Conservation (phyloP, 2,113 vertebrate species). For the Odocoileus virginianus region DNA sequence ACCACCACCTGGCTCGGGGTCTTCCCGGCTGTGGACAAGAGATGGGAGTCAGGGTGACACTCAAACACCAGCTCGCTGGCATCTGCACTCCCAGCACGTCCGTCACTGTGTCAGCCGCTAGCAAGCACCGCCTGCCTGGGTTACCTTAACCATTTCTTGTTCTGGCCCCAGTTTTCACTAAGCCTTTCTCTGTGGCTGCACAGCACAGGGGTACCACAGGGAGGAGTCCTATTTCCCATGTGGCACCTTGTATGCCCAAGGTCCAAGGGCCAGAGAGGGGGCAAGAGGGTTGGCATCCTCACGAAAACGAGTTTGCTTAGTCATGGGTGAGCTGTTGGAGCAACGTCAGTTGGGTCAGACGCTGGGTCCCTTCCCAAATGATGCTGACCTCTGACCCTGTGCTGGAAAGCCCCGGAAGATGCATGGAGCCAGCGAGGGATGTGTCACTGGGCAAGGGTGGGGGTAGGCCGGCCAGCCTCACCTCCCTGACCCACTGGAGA, state of each 20-base stretch:
- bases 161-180: too few relatives aligned
- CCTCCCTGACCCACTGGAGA: background rate
- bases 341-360: background rate
- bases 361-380: background rate
- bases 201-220: background rate
- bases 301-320: background rate
- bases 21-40: background rate
- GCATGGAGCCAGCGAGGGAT: background rate
- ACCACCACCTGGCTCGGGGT: accelerated
- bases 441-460: background rate
- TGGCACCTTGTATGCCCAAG: background rate
- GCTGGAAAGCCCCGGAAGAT: background rate
- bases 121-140: accelerated
- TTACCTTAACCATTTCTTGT: background rate
- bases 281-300: background rate
- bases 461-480: background rate
- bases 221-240: accelerated
- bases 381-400: background rate
- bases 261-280: background rate
- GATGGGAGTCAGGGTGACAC: background rate
- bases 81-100: background rate
- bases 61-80: background rate
- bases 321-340: background rate
- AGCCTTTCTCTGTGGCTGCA: background rate
- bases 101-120: background rate